Conservation (phyloP, 2,797 vertebrate species). For the Ctenopoma multispine region DNA sequence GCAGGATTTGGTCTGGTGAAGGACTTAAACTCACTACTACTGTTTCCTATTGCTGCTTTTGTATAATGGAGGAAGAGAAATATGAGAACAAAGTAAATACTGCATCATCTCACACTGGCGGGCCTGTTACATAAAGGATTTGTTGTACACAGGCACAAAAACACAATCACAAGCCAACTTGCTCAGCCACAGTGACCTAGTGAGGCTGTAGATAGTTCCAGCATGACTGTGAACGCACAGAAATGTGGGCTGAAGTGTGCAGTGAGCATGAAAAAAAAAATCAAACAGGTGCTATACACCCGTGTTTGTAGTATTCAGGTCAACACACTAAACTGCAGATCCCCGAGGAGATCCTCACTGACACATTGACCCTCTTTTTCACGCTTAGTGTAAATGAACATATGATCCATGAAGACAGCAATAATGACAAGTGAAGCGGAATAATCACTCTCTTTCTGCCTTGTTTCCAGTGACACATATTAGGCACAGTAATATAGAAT, state of each 20-base stretch:
- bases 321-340: conserved; percentile 67
- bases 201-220: conserved; percentile 38
- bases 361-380: conserved; percentile 77
- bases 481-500: conserved; percentile 21
- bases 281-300: conserved; percentile 76
- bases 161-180: conserved; percentile 4
- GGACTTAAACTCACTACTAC: conserved; percentile 65
- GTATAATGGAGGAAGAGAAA: conserved; percentile 10
- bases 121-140: conserved; percentile 74
- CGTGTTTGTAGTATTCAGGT: conserved; percentile 76
- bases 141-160: conserved; percentile 22
- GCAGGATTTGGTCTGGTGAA: conserved; percentile 71
- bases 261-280: conserved; percentile 53
- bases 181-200: conserved; percentile 53
- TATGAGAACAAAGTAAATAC: conserved; percentile 30
- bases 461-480: conserved; percentile 30
- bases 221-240: conserved; percentile 19
- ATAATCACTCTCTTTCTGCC: conserved; percentile 52
- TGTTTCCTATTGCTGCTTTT: conserved; percentile 7
- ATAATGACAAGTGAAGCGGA: conserved; percentile 53
- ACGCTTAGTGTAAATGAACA: conserved; percentile 71
- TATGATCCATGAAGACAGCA: conserved; percentile 67
- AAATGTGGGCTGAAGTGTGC: conserved; percentile 10
- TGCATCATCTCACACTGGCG: conserved; percentile 49
- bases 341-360: conserved; percentile 63